Percentiles rank a stretch among this genome's conserved stretches.
Conservation (phyloP, 37 sponge, comb jelly and placozoan species). For the Haliclona indistincta region DNA sequence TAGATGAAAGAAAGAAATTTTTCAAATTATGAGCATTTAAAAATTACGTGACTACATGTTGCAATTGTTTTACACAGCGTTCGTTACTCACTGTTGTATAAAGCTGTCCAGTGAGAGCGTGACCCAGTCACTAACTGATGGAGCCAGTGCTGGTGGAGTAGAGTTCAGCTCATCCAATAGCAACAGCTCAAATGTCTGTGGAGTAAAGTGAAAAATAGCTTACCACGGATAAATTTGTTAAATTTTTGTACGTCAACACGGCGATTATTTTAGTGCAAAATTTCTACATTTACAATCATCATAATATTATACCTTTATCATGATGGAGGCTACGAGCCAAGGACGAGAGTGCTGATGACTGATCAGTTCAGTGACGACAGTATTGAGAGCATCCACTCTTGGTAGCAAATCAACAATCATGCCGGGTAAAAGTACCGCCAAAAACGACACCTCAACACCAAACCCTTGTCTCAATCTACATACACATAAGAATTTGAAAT, state of each 20-base stretch:
- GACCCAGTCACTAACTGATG: constrained; percentile 48
- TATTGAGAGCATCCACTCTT: constrained; percentile 46
- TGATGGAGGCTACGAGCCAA: constrained; percentile 32
- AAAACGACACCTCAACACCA: constrained; percentile 2
- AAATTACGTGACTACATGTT: too few species aligned
- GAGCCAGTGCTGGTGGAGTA: background rate
- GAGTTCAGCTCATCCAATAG: constrained; percentile 10
- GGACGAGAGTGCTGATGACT: constrained; percentile 68
- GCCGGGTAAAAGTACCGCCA: constrained; percentile 50
- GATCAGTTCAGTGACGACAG: constrained; percentile 62
- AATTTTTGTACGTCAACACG: too few species aligned
- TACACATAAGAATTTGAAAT: background rate
- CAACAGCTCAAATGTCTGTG: constrained; percentile 52
- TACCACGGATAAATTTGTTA: background rate
- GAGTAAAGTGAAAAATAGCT: background rate
- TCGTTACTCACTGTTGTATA: constrained; percentile 44
- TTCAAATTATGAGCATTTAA: too few species aligned
- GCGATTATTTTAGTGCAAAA: too few species aligned
- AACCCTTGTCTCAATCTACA: constrained; percentile 56
- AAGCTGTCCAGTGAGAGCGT: constrained; percentile 66
- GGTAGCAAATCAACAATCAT: constrained; percentile 66
- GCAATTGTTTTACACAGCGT: too few species aligned
- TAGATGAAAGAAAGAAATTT: background rate
- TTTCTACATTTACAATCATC: too few species aligned
- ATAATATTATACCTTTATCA: constrained; percentile 45